These are phyloP conservation scores for Semaprochilodus insignis DNA, from an alignment of 2,797 vertebrate genomes.

Conservation along the genomic window DNA sequence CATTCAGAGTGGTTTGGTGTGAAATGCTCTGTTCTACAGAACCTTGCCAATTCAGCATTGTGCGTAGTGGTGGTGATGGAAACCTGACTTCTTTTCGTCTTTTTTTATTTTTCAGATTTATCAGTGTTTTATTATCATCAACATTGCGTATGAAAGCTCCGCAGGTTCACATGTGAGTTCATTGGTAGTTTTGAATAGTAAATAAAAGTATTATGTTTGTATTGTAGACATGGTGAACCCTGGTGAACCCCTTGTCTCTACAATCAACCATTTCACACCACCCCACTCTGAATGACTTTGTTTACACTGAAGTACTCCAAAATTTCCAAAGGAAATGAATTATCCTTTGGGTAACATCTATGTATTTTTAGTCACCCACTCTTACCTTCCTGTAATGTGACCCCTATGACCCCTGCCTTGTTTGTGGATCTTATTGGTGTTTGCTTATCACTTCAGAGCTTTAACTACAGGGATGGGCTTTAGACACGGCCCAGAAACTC, in stretches of 20 bases:
- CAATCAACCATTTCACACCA: not conserved
- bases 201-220: no score
- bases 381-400: conserved; percentile 4
- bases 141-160: no score
- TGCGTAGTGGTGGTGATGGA: not conserved
- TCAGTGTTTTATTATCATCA: no score
- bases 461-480: conserved; percentile 50
- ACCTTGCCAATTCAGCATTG: not conserved
- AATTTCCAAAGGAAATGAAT: no score
- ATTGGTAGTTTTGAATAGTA: no score
- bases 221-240: no score
- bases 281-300: not conserved
- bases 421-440: conserved; percentile 22
- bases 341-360: not conserved
- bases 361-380: not conserved
- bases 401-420: not conserved
- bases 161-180: no score
- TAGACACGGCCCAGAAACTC: conserved; percentile 53
- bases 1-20: not conserved
- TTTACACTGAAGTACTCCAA: not conserved
- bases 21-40: not conserved
- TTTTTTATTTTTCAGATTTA: no score
- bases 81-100: no score
- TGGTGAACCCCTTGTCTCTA: no score
- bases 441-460: conserved; percentile 52